Evolutionary conservation across 2,797 vertebrate species (phyloP).

Genomic region (Pelodytes ibericus): DNA sequence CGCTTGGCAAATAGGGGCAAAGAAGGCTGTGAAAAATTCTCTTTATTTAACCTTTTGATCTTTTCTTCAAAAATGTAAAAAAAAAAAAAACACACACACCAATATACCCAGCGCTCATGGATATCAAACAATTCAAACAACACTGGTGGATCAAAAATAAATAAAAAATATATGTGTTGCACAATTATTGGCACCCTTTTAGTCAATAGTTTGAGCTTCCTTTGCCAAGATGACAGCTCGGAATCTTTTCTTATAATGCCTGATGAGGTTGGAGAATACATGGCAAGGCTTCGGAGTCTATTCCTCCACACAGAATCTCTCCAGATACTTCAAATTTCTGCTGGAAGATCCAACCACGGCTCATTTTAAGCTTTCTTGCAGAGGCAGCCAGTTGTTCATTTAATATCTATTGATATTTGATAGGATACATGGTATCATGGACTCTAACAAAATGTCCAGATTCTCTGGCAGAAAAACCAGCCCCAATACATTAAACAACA

Average conservation of each 20-base stretch:
- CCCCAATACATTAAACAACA: not conserved
- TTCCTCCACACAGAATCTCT: not conserved
- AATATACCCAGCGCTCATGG: too few relatives aligned
- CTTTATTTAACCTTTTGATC: too few relatives aligned
- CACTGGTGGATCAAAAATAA: too few relatives aligned
- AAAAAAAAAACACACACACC: too few relatives aligned
- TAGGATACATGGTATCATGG: not conserved
- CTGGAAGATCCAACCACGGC: not conserved
- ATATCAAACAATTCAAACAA: too few relatives aligned
- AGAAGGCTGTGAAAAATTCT: too few relatives aligned
- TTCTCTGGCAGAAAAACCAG: not conserved
- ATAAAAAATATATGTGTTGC: not conserved
- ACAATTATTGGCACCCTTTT: not conserved
- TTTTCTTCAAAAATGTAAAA: too few relatives aligned
- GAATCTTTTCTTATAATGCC: not conserved
- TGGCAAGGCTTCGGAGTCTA: not conserved
- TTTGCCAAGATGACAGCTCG: not conserved
- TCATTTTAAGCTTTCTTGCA: not conserved
- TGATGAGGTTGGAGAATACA: not conserved
- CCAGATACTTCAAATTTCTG: not conserved
- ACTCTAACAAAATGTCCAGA: not conserved
- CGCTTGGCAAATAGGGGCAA: too few relatives aligned
- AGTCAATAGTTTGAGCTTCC: not conserved
- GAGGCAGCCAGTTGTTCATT: not conserved
- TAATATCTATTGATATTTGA: not conserved